Evolutionary conservation across 2,113 vertebrate genomes (phyloP), one percentile per base, ranked within the genome.

Genomic region (Ophthalmolycus amberensis): DNA sequence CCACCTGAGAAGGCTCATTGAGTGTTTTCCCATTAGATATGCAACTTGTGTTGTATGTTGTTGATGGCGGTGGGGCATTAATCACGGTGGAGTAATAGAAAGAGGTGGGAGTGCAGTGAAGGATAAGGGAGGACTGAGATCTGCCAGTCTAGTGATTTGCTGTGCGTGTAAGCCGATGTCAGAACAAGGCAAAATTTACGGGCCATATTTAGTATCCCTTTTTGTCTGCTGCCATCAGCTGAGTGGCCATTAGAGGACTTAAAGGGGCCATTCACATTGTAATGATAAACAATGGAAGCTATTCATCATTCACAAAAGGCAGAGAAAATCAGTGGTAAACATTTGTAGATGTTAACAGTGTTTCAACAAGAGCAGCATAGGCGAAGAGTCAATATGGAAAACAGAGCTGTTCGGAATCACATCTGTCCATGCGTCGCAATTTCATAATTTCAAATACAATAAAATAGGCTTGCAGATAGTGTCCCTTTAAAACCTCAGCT

Each of bases 121-220:
- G 87, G 84, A 85, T 80, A 82, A 85, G 52, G 71, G 73, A 77
- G 71, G 80, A 86, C 81, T 79, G 77, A 85, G 83, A 87, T 82
- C 70, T 89, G 89, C 85, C 90, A 82, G 63, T 90, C 62, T 27
- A 48, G 71, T 93, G 90, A 90, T 90, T 91, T 90, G 87, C 80
- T 70, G 77, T 59, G 64, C 12, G 6, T 78, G 84, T 88, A 71
- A 85, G 79, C 37, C 82, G 71, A 83, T 89, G 81, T 91, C 91
- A 89, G 83, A 85, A 88, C 76, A 48, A 89, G 77, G 66, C 71
- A 70, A 73, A 83, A 91, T 91, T 90, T 93, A 90, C 81, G 16
- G 84, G 38, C 71, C 12, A 58, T 83, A 82, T 42, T 75, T 60
- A 91, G 77, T 77, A 66, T 62, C 83, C 78, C 83, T 90, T 84